Base-by-base conservation (phyloP, 2,113 vertebrate species). In the Zosterops japonicus region DNA sequence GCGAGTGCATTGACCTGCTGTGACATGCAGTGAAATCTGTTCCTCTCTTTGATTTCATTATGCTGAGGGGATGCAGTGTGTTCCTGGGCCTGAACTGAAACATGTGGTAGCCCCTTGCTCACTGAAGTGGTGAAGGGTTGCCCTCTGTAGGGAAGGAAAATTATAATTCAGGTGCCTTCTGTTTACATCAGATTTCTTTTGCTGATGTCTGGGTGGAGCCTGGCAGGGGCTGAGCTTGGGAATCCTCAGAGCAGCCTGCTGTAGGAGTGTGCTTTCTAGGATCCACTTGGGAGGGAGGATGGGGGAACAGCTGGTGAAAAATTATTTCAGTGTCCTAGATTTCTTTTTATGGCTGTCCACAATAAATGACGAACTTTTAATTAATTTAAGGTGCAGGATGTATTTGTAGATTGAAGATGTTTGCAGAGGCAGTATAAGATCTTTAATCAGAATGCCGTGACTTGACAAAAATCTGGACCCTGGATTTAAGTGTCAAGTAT, bases 71-170 rank as follows among this genome's bases (percentile, higher is more conserved):
- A 65, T 86, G 76, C 44, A 76, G 49, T 52, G 47, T 46, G 42
- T 41, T 95, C 55, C 72, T 23, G 50, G 53, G 68, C 53, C 78
- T 82, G 65, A 82, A 69, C 14, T 0, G n/a, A 96, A 57, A 68
- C 31, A 14, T 33, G 36, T 46, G 49, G 53, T 59, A 39, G 88
- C 53, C 94, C 70, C 52, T 86, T 1, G 0, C 47, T 90, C 69
- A 49, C 64, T 95, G 88, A 60, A 83, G 68, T 89, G 87, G 93
- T 79, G 92, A 94, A 92, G 95, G 93, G 90, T 95, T 97, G 95
- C 96, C 97, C 95, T 84, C 95, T 97, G 77, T 95, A 95, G 96
- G 97, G 94, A 95, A 95, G 69, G 83, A 94, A 94, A 94, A 96
- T 94, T 46, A 92, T 79, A 83, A 88, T 93, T 95, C 67, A 61